Conservation (phyloP, 2,888 invertebrate species). For the Ypsolopha scabrella region DNA sequence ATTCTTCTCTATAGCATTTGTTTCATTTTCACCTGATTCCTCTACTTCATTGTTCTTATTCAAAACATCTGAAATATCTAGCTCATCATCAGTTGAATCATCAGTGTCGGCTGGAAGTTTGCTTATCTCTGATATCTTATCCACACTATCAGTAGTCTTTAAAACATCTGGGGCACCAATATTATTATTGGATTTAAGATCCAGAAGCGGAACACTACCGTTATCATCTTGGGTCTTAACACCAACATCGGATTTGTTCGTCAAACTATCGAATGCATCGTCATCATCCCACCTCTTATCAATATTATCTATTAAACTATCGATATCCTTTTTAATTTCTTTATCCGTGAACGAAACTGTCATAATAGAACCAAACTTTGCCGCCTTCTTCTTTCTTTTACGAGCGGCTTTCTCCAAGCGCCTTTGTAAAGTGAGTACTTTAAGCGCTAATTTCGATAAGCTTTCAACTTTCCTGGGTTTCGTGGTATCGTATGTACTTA, state of each 20-base stretch:
- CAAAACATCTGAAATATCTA: background rate
- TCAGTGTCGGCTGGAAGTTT: background rate
- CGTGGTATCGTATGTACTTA: slow-evolving; percentile 7
- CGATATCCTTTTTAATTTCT: slow-evolving; percentile 20
- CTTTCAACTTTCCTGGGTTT: slow-evolving; percentile 16
- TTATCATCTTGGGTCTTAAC: slow-evolving; percentile 8
- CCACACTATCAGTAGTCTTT: background rate
- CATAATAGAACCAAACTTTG: slow-evolving; percentile 20
- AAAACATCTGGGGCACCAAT: background rate
- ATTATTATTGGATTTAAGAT: too few relatives aligned
- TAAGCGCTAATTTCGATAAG: slow-evolving; percentile 28
- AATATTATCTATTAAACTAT: slow-evolving; percentile 30
- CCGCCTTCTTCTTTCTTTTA: slow-evolving; percentile 20
- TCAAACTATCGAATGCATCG: background rate
- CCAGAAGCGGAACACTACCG: too few relatives aligned
- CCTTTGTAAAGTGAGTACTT: slow-evolving; percentile 37
- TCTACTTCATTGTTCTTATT: background rate
- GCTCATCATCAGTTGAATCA: background rate
- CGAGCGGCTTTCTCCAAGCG: slow-evolving; percentile 34
- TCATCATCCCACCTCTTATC: slow-evolving; percentile 11
- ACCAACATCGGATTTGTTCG: slow-evolving; percentile 1
- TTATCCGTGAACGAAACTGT: slow-evolving; percentile 14
- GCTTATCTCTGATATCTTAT: background rate
- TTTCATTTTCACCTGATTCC: background rate
- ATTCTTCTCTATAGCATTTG: background rate